Evolutionary conservation across 2,113 vertebrate species (phyloP).

Genomic region (Rhinopomastus cyanomelas): DNA sequence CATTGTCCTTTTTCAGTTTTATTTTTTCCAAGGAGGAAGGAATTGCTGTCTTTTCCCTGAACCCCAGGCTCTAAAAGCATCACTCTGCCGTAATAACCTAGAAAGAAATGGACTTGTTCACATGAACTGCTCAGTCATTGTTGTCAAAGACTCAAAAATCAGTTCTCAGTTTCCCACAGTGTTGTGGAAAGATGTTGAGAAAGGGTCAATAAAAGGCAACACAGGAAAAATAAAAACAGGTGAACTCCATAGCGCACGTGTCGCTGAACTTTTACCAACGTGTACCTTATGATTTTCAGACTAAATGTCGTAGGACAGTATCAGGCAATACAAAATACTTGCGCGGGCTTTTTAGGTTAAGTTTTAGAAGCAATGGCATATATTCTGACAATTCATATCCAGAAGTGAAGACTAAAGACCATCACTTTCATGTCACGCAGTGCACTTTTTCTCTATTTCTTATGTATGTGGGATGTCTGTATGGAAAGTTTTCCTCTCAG

Average conservation of each 20-base stretch:
- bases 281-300: not conserved
- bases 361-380: not conserved
- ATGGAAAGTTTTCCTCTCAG: not conserved
- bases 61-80: not conserved
- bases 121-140: not conserved
- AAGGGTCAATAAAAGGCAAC: not conserved
- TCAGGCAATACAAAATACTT: not conserved
- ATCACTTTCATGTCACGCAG: not conserved
- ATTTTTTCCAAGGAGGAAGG: not conserved
- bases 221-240: no score
- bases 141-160: constrained; percentile 10
- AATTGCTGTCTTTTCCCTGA: not conserved
- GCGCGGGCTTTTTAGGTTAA: not conserved
- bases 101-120: not conserved
- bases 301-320: not conserved
- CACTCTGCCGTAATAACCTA: not conserved
- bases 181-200: not conserved
- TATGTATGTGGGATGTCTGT: not conserved
- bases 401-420: not conserved
- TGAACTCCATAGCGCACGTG: fast-evolving
- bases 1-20: not conserved
- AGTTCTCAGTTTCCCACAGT: not conserved
- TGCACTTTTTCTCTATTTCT: not conserved
- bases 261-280: no score
- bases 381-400: not conserved